Conservation (phyloP, 2,888 invertebrate genomes). For the Nomada goodeniana region DNA sequence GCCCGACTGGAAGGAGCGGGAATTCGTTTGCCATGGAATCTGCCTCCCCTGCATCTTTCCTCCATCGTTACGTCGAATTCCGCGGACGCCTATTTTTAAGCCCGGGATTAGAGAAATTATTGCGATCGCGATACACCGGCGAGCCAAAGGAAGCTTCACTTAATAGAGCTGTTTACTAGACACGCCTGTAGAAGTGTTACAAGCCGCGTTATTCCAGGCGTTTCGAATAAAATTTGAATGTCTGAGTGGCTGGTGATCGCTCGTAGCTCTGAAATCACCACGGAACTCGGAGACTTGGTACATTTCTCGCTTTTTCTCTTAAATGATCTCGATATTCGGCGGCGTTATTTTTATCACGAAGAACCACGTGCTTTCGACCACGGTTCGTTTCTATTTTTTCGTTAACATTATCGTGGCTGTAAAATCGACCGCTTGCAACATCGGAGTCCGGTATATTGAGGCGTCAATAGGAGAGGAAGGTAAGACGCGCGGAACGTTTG, state of each 20-base stretch:
- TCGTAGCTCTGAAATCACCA: not conserved
- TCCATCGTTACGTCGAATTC: not conserved
- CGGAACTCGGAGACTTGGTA: not conserved
- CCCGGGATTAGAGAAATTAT: not conserved
- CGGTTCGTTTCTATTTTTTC: not conserved
- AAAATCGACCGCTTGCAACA: not conserved
- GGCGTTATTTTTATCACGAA: not conserved
- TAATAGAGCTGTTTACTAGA: slow-evolving; percentile 6
- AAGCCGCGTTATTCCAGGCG: not conserved
- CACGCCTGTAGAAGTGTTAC: not conserved
- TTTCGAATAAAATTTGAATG: slow-evolving; percentile 12
- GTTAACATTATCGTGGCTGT: not conserved
- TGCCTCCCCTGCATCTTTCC: not conserved
- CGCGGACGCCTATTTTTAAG: too few species aligned
- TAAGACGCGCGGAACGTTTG: too few species aligned
- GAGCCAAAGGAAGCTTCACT: not conserved
- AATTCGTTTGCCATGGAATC: slow-evolving; percentile 15
- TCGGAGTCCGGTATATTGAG: too few species aligned
- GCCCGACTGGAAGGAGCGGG: not conserved
- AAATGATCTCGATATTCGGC: not conserved
- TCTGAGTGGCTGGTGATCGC: not conserved
- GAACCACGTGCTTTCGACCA: slow-evolving; percentile 5
- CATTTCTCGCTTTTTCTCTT: too few species aligned
- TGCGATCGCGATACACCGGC: not conserved
- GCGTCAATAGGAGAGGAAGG: too few species aligned